Base-by-base conservation (phyloP, 2,888 invertebrate species). In the Tortrix viridana region DNA sequence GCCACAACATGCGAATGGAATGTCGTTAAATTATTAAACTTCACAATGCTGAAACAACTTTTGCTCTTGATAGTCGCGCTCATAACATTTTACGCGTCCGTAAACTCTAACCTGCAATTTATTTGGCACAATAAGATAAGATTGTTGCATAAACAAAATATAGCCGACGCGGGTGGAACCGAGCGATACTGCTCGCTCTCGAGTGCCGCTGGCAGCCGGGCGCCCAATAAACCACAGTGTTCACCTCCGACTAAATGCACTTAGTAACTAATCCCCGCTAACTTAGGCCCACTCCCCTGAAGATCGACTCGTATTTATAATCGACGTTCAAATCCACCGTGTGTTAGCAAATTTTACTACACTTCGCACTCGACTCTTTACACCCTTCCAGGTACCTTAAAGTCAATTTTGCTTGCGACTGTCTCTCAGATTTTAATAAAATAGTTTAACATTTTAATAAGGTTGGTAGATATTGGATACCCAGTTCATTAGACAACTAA, bases 81-180 rank as follows among this genome's bases (percentile, higher is more conserved):
- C 53, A 43, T 57, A 57, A 47, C 38, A 62, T 53, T 63, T 52
- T 58, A 41, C 43, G 26, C 41, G 32, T 53, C 56, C 47, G 32
- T 58, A 63, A 63, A 63, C 22, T 53, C 47, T 58, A 26, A 53
- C 52, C 57, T 47, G 41, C 32, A 63, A 48, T 63, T 58, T 53
- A 53, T 63, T 63, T 58, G 53, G 53, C 63, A 63, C 43, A 63
- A 58, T 53, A 63, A 63, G 58, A 58, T 63, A 52, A 63, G 53
- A 58, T 58, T 63, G 63, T 53, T 57, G 53, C 63, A 63, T 63
- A 63, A 63, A 63, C 58, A 63, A 53, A 57, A 53, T 63, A 53
- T 63, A 20, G 48, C 57, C 57, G 16, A 32, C 38, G 50, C 41
- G 50, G 41, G 44, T 37, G 32, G 46, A 52, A 52, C 41, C 38